A percentile compares a stretch with the other conserved stretches of the same genome.
These are phyloP conservation scores for Pimpla rufipes DNA, from an alignment of 2,888 invertebrate species.

Conservation along the genomic window DNA sequence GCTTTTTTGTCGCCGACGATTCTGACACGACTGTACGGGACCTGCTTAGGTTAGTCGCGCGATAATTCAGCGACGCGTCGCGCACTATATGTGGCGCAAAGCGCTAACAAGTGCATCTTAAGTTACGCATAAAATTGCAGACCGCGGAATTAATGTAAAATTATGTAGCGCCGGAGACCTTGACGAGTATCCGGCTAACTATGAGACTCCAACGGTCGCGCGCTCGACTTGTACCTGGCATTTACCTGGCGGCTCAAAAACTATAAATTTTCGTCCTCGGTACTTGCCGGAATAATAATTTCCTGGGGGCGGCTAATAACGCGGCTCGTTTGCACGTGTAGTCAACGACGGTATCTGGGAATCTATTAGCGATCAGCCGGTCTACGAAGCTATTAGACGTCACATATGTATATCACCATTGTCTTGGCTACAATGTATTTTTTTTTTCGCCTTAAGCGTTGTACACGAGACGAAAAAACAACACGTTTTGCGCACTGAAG, in stretches of 20 bases:
- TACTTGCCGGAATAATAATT: conserved; percentile 29
- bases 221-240: conserved; percentile 21
- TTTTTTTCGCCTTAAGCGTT: no score
- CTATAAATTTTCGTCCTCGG: conserved; percentile 32
- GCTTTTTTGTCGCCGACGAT: no score
- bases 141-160: conserved; percentile 60
- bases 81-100: not conserved
- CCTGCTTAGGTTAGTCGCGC: not conserved
- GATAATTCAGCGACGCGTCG: conserved; percentile 36
- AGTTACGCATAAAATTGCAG: conserved; percentile 70
- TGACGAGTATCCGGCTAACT: conserved; percentile 72
- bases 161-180: conserved; percentile 71
- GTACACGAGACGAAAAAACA: not conserved
- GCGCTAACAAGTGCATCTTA: conserved; percentile 64
- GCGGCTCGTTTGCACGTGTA: not conserved
- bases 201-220: conserved; percentile 43
- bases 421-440: no score
- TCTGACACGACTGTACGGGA: not conserved
- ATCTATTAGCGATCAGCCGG: not conserved
- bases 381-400: not conserved
- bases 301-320: not conserved
- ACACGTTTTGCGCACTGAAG: not conserved
- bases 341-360: not conserved
- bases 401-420: not conserved
- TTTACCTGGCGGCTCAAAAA: conserved; percentile 33